Conservation (phyloP, 2,797 vertebrate genomes). For the Myoxocephalus aenaeus region DNA sequence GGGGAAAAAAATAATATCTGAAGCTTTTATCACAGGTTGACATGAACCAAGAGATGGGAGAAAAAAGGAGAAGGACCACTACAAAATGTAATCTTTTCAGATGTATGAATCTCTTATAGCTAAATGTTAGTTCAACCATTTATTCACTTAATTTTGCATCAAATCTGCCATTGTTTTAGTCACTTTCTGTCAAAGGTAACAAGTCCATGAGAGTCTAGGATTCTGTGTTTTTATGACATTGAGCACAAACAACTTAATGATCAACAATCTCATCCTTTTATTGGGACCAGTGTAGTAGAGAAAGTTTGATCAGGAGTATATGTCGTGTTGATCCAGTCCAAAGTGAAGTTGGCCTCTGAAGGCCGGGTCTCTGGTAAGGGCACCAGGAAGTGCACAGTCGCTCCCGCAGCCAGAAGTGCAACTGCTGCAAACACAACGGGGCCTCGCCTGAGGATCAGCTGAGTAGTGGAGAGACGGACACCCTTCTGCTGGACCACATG, state of each 20-base stretch:
- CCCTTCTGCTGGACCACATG: slow-evolving; percentile 7
- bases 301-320: slow-evolving; percentile 31
- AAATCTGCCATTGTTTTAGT: background rate
- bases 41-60: background rate
- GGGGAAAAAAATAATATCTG: background rate
- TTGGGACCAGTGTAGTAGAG: slow-evolving; percentile 17
- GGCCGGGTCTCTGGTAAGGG: slow-evolving; percentile 64
- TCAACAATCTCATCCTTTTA: background rate
- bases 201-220: slow-evolving; percentile 2
- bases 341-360: slow-evolving; percentile 54
- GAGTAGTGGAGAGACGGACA: slow-evolving; percentile 47
- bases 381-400: slow-evolving; percentile 77
- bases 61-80: background rate
- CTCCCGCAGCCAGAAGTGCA: slow-evolving; percentile 79
- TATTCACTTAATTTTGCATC: background rate
- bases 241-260: background rate
- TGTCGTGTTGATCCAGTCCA: slow-evolving; percentile 56
- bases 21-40: slow-evolving; percentile 2
- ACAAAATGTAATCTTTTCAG: background rate
- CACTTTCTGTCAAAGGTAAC: background rate
- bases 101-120: background rate
- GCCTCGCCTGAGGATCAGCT: slow-evolving; percentile 81
- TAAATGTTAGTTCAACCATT: slow-evolving; percentile 4
- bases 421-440: slow-evolving; percentile 72
- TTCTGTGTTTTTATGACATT: background rate